Evolutionary conservation across 2,797 vertebrate genomes (phyloP).

Genomic region (Acropternis orthonyx): DNA sequence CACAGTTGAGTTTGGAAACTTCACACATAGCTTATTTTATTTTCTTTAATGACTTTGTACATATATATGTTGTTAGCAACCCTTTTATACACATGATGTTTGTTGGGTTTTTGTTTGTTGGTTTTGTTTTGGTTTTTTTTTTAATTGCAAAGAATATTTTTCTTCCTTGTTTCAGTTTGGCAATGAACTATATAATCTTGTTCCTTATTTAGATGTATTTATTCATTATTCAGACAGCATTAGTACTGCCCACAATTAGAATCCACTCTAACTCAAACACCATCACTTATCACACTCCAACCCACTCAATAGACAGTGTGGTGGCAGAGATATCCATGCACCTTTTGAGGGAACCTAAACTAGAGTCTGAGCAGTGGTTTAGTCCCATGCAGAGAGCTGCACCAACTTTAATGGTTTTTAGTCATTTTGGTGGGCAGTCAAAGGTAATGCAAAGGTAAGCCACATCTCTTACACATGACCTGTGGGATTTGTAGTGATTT

Average conservation of each 20-base stretch:
- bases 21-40: neutral
- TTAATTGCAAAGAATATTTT: neutral
- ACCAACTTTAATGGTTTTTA: neutral
- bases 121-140: neutral
- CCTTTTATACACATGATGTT: neutral
- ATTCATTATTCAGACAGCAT: neutral
- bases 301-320: neutral
- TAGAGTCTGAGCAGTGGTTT: neutral
- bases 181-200: neutral
- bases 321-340: neutral
- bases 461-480: neutral
- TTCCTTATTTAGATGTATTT: slow-evolving; percentile 12
- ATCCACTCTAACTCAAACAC: neutral
- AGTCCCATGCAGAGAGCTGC: neutral
- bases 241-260: neutral
- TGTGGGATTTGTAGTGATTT: neutral
- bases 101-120: neutral
- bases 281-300: neutral
- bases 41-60: neutral
- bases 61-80: neutral
- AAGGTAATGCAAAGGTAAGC: neutral
- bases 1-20: slow-evolving; percentile 35
- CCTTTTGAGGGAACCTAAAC: neutral
- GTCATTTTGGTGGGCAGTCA: neutral
- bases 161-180: neutral